These are phyloP conservation scores for Bradypus variegatus DNA, from an alignment of 2,797 vertebrate genomes.

Conservation along the genomic window DNA sequence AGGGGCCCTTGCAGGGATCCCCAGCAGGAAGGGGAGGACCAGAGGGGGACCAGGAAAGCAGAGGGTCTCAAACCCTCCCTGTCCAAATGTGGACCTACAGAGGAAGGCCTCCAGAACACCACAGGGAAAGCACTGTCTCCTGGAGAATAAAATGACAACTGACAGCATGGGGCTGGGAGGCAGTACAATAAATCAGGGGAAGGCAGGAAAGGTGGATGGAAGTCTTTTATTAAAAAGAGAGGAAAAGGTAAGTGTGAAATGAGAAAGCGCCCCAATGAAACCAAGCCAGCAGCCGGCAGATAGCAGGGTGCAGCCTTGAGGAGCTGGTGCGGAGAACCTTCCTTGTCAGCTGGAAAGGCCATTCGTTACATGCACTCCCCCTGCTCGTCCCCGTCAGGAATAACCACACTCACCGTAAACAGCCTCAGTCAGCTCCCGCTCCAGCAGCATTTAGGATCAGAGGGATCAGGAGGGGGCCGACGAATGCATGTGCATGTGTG, in stretches of 20 bases:
- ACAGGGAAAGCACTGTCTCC: neutral
- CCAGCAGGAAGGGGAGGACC: neutral
- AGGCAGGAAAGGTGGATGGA: constrained; percentile 26
- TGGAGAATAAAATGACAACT: neutral
- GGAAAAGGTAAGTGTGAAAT: constrained; percentile 23
- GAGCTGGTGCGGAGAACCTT: constrained; percentile 5
- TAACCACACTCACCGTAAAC: constrained; percentile 42
- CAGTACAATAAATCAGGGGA: constrained; percentile 28
- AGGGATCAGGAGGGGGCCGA: neutral
- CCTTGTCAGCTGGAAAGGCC: constrained; percentile 33
- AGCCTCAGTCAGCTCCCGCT: constrained; percentile 32
- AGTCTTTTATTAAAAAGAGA: constrained; percentile 44
- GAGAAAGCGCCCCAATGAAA: constrained; percentile 43
- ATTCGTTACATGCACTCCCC: constrained; percentile 47
- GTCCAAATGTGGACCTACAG: neutral
- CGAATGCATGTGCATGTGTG: neutral
- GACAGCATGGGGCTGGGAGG: neutral
- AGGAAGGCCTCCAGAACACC: neutral
- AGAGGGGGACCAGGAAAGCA: neutral
- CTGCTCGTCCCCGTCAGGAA: constrained; percentile 62
- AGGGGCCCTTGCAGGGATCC: neutral
- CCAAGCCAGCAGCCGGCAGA: constrained; percentile 44
- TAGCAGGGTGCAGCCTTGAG: constrained; percentile 45
- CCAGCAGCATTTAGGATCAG: neutral
- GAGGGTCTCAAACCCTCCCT: neutral